Percentiles rank a stretch among this genome's conserved stretches.
phyloP scores from a whole-genome alignment of 2,797 vertebrate species.

The Protosalanx chinensis region DNA sequence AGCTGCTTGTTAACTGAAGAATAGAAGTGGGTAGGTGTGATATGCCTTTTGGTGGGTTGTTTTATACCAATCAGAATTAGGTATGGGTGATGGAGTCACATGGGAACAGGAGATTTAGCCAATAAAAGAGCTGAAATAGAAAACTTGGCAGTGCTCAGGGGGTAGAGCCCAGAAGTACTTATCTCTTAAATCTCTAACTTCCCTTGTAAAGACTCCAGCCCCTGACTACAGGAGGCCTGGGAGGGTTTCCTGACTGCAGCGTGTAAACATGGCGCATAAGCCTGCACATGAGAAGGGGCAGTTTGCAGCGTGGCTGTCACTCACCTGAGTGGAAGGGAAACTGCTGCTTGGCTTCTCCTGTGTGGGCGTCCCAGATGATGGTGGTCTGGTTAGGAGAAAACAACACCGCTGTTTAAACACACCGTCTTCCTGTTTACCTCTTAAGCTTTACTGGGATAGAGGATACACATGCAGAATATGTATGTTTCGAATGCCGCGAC shows the following conservation, averaged over 20 bases:
- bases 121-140: background rate
- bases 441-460: no score
- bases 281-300: background rate
- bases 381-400: conserved; percentile 80
- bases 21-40: no score
- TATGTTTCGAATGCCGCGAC: no score
- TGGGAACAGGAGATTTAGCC: no score
- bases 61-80: no score
- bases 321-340: conserved; percentile 99
- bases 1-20: no score
- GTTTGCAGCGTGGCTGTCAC: conserved; percentile 26
- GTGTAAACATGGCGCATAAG: background rate
- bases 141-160: background rate
- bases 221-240: background rate
- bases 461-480: no score
- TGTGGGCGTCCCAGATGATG: conserved; percentile 99
- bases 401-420: background rate
- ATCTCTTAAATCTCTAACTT: background rate
- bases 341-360: conserved; percentile 97
- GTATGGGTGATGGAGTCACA: no score
- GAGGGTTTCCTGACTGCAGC: background rate
- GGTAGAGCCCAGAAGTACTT: background rate
- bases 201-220: background rate
- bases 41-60: no score
- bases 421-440: background rate